These are phyloP conservation scores for Erebia palarica DNA, from an alignment of 2,888 invertebrate genomes.

Conservation along the genomic window DNA sequence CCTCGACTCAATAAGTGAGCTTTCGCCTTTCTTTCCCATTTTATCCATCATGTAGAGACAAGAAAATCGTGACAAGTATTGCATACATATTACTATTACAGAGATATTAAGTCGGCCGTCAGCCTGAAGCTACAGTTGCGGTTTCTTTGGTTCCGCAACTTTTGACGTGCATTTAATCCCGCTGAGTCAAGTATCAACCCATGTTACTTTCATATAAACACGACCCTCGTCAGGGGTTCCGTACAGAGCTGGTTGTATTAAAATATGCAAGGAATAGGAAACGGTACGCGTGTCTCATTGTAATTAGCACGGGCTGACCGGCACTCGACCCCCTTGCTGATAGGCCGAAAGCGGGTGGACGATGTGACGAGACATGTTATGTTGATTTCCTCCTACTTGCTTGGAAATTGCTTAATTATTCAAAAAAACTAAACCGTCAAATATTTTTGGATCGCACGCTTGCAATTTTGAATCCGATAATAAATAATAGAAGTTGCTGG, in stretches of 20 bases:
- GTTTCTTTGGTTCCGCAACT: neutral
- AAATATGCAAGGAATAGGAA: constrained; percentile 6
- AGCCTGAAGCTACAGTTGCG: neutral
- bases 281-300: neutral
- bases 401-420: neutral
- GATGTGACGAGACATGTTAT: neutral
- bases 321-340: neutral
- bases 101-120: no score
- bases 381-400: neutral
- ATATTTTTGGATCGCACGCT: no score
- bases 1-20: no score
- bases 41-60: no score
- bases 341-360: neutral
- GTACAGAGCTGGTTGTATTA: neutral
- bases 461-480: no score
- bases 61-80: no score
- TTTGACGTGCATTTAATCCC: neutral
- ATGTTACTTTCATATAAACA: neutral
- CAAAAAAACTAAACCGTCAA: neutral
- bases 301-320: constrained; percentile 4
- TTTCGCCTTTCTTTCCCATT: no score
- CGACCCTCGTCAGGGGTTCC: neutral
- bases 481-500: no score
- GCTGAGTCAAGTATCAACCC: neutral
- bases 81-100: no score